Evolutionary conservation across 2,113 vertebrate species (phyloP).

Genomic region (Chaetops frenatus): DNA sequence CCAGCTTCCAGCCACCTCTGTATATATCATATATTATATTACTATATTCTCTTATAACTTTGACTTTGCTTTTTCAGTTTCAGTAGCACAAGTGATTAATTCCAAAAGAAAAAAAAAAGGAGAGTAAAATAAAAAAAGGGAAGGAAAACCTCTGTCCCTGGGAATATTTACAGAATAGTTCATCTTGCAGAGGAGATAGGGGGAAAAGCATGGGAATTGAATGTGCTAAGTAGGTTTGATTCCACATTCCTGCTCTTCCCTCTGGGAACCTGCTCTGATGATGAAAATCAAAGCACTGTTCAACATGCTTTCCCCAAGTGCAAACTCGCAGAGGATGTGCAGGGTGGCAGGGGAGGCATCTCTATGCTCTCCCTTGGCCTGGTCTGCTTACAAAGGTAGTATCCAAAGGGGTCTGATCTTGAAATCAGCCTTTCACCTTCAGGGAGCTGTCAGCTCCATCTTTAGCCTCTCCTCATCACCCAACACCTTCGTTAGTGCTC

Average conservation of each 20-base stretch:
- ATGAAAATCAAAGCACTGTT: neutral
- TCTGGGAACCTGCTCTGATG: neutral
- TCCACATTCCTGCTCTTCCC: neutral
- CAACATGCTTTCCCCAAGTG: neutral
- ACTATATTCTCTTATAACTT: slow-evolving; percentile 54
- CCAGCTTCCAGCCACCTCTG: neutral
- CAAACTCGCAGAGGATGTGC: neutral
- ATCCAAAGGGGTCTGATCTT: neutral
- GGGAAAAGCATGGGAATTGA: neutral
- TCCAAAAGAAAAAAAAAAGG: neutral
- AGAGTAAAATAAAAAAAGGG: neutral
- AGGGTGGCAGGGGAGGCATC: neutral
- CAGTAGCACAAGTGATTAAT: slow-evolving; percentile 14
- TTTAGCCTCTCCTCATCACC: neutral
- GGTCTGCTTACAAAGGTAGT: neutral
- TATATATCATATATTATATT: slow-evolving; percentile 63
- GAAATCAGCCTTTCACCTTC: neutral
- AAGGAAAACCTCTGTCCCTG: neutral
- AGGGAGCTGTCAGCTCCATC: neutral
- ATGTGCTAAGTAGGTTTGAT: neutral
- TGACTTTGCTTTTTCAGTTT: slow-evolving; percentile 25
- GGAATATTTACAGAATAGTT: slow-evolving; percentile 13
- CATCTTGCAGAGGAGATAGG: neutral
- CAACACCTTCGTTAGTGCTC: neutral
- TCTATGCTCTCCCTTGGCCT: neutral